phyloP scores from a whole-genome alignment of 2,113 vertebrate species.

The Heteronetta atricapilla region DNA sequence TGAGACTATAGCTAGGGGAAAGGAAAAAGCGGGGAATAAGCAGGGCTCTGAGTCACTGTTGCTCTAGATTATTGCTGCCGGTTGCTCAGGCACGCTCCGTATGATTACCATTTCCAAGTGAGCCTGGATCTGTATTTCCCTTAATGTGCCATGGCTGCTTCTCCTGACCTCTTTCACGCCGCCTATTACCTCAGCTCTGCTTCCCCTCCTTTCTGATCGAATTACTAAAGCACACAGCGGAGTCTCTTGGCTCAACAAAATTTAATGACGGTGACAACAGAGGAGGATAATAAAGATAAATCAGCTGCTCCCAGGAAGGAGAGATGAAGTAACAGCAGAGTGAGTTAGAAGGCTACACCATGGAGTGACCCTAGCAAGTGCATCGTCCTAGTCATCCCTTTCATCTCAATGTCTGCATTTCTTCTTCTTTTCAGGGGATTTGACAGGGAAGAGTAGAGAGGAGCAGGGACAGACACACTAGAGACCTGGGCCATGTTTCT shows the following conservation, averaged over 20 bases:
- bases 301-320: slow-evolving; percentile 47
- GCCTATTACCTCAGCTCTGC: slow-evolving; percentile 58
- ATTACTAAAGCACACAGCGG: slow-evolving; percentile 61
- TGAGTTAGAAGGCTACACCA: slow-evolving; percentile 24
- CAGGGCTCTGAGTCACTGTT: background rate
- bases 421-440: background rate
- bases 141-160: slow-evolving; percentile 49
- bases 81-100: background rate
- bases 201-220: slow-evolving; percentile 46
- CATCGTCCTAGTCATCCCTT: background rate
- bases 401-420: background rate
- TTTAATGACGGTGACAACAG: slow-evolving; percentile 64
- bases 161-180: slow-evolving; percentile 56
- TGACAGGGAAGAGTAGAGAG: background rate
- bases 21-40: background rate
- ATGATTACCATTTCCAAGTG: background rate
- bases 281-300: slow-evolving; percentile 70
- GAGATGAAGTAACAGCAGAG: slow-evolving; percentile 50
- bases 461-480: background rate
- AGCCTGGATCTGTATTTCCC: background rate
- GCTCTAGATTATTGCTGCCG: background rate
- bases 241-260: slow-evolving; percentile 67
- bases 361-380: background rate
- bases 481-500: background rate
- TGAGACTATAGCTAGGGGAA: background rate